These are phyloP conservation scores for Chymomyza amoena DNA, from an alignment of 2,888 invertebrate genomes.

Conservation along the genomic window DNA sequence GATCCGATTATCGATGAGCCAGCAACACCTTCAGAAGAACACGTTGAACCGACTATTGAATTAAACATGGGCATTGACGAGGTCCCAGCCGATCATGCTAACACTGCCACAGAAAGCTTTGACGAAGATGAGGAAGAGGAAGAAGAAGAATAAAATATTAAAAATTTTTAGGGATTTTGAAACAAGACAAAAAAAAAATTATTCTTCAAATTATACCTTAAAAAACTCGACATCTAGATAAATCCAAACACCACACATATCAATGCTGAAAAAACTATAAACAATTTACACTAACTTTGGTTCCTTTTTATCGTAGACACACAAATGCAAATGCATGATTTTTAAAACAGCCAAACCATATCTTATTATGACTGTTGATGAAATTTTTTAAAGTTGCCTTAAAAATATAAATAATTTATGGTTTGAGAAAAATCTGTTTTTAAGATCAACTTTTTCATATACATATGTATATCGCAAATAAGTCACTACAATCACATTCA, in stretches of 20 bases:
- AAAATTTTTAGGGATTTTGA: neutral
- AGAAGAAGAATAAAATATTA: conserved; percentile 30
- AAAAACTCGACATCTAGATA: neutral
- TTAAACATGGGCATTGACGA: conserved; percentile 56
- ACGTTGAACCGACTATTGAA: conserved; percentile 61
- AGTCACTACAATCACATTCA: neutral
- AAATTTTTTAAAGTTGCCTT: neutral
- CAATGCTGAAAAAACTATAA: neutral
- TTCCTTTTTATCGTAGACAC: neutral
- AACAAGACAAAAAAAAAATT: neutral
- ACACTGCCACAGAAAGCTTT: conserved; percentile 47
- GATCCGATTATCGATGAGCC: conserved; percentile 79
- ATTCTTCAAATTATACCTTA: neutral
- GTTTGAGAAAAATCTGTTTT: neutral
- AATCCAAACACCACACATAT: neutral
- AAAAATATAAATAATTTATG: neutral
- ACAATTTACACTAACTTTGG: neutral
- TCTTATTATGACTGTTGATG: neutral
- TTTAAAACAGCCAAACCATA: neutral
- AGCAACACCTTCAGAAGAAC: conserved; percentile 73
- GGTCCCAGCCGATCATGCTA: conserved; percentile 33
- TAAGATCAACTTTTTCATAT: neutral
- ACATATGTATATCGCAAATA: neutral
- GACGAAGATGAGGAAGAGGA: conserved; percentile 57
- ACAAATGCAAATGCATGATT: too few relatives aligned